phyloP scores from a whole-genome alignment of 2,797 vertebrate species.

The Acestrorhynchus altus region DNA sequence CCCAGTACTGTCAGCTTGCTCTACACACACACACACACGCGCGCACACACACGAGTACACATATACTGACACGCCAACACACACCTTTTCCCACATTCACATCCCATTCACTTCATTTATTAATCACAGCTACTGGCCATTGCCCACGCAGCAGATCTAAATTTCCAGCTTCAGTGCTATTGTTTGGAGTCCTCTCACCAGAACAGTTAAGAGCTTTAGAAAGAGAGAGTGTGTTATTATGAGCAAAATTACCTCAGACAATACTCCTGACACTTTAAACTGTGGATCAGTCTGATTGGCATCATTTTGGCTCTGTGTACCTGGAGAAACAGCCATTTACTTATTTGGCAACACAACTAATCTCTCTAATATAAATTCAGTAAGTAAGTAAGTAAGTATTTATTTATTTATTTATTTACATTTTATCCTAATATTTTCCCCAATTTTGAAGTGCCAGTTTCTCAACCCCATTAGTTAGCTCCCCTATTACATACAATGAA shows the following conservation, averaged over 20 bases:
- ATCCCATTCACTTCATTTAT: constrained; percentile 22
- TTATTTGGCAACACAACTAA: no score
- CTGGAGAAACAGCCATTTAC: not conserved
- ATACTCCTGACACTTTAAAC: constrained; percentile 2
- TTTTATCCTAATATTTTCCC: no score
- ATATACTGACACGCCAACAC: not conserved
- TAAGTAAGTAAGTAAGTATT: no score
- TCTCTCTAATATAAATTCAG: no score
- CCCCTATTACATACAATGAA: no score
- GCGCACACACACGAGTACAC: not conserved
- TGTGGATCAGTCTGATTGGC: not conserved
- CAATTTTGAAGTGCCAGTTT: no score
- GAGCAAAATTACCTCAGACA: constrained; percentile 5
- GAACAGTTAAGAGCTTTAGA: constrained; percentile 31
- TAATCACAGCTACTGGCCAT: not conserved
- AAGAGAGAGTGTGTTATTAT: constrained; percentile 20
- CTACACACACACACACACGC: not conserved
- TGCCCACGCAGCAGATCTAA: not conserved
- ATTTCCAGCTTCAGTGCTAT: not conserved
- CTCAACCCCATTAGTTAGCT: no score
- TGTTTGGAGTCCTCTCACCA: constrained; percentile 27
- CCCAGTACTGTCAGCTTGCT: constrained; percentile 23
- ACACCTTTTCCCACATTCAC: constrained; percentile 12
- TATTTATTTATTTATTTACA: no score
- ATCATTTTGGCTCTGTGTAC: not conserved